Base-by-base conservation (phyloP, 1,140 invertebrate species). In the Brachionus rubens region DNA sequence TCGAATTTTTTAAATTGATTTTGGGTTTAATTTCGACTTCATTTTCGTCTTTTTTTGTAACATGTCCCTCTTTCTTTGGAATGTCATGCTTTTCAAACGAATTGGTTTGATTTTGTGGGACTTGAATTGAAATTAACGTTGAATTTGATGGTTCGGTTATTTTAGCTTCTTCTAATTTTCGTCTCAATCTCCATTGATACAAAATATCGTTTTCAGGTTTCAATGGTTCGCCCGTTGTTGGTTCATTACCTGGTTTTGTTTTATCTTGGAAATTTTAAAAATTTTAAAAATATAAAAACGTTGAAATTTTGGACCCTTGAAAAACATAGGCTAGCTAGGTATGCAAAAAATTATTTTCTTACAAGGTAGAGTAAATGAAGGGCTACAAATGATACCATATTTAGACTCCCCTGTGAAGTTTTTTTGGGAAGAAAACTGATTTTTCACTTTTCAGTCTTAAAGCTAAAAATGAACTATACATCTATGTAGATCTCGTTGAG, bases 111-210 rank as follows among this genome's bases (percentile, higher is more conserved):
- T 65, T 36, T 43, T 43, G 12, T 41, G 36, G 21, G 0, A 10
- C 10, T 14, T 21, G 12, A 10, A 65, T 19, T 1, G 59, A 19
- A 24, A 26, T 16, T 24, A 65, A 41, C 19, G 43, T 43, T 41
- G 59, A 28, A 4, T 26, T 26, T 10, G 36, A 26, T 19, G 24
- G 41, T 3, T 65, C 59, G 4, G 1, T 41, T 41, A 24, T 65
- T 43, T 65, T 65, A 0, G 59, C 21, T 65, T 41, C 80, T 50
- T 82, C 81, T 65, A 82, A 78, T 48, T 78, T 79, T 7, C 81
- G 75, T 5, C 79, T 78, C 7, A 82, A 33, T 41, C 81, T 62
- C 81, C 81, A 82, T 56, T 82, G 80, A 41, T 80, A 78, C 14
- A 82, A 67, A 33, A 81, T 80, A 50, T 82, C 81, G 76, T 81